phyloP scores from a whole-genome alignment of 2,797 vertebrate genomes.

The Syndactyla subalaris region DNA sequence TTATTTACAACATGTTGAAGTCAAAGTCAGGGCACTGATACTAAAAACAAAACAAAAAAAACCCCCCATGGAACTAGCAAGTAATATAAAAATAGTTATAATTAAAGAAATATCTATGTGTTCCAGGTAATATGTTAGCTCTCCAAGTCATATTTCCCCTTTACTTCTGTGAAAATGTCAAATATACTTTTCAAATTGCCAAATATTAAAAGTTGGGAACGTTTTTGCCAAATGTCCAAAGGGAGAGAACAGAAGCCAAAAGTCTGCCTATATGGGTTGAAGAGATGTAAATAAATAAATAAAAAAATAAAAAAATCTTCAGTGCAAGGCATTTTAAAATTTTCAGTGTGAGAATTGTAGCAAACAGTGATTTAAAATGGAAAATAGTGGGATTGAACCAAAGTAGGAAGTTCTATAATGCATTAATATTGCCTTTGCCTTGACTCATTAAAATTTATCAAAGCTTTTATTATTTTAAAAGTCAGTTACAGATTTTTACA shows the following conservation, averaged over 20 bases:
- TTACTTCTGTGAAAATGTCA: background rate
- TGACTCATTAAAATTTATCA: conserved; percentile 23
- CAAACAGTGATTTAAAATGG: background rate
- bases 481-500: background rate
- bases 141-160: background rate
- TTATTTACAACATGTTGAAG: background rate
- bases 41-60: background rate
- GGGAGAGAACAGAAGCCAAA: background rate
- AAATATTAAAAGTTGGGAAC: background rate
- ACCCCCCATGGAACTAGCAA: background rate
- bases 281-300: background rate
- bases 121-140: background rate
- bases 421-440: background rate
- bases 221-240: background rate
- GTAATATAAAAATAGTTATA: background rate
- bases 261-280: background rate
- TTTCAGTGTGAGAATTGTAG: background rate
- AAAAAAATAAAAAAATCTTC: background rate
- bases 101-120: background rate
- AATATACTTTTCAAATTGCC: background rate
- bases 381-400: background rate
- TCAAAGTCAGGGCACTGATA: background rate
- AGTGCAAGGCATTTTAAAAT: background rate
- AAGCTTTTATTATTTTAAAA: conserved; percentile 20
- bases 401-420: background rate